Percentiles rank a stretch among this genome's conserved stretches.
Evolutionary conservation across 2,797 vertebrate genomes (phyloP).

Genomic region (Steatocranus sp.): DNA sequence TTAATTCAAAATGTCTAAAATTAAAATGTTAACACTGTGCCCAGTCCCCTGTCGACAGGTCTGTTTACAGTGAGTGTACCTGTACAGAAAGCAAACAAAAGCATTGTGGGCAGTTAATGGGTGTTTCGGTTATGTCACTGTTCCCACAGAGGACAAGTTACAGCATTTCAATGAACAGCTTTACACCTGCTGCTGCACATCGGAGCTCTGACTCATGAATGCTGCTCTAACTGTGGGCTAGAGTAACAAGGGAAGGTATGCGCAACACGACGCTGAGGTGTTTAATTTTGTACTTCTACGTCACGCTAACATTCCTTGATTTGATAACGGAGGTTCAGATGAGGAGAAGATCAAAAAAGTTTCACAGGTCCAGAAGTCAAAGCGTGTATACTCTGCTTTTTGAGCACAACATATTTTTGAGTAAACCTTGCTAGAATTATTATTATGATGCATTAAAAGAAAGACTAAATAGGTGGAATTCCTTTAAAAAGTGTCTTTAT

Average conservation of each 20-base stretch:
- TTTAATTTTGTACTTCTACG: neutral
- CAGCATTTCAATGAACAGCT: neutral
- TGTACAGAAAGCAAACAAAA: neutral
- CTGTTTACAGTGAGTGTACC: neutral
- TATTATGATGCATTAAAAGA: neutral
- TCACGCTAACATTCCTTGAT: neutral
- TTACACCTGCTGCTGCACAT: conserved; percentile 41
- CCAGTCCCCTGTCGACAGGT: neutral
- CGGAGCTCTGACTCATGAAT: neutral
- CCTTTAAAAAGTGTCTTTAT: neutral
- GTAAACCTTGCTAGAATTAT: neutral
- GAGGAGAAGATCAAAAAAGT: neutral
- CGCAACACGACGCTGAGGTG: neutral
- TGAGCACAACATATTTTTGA: neutral
- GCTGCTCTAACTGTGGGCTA: conserved; percentile 5
- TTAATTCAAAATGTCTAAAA: neutral
- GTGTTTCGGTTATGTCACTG: neutral
- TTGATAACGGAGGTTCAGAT: neutral
- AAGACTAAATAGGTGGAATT: neutral
- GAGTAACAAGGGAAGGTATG: neutral
- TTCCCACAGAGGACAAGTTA: conserved; percentile 1
- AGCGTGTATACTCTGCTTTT: neutral
- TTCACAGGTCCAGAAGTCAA: neutral
- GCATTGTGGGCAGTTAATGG: neutral
- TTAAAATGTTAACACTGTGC: neutral